Evolutionary conservation across 2,888 invertebrate species (phyloP), one percentile per base, ranked within the genome.

Genomic region (Polyommatus icarus): DNA sequence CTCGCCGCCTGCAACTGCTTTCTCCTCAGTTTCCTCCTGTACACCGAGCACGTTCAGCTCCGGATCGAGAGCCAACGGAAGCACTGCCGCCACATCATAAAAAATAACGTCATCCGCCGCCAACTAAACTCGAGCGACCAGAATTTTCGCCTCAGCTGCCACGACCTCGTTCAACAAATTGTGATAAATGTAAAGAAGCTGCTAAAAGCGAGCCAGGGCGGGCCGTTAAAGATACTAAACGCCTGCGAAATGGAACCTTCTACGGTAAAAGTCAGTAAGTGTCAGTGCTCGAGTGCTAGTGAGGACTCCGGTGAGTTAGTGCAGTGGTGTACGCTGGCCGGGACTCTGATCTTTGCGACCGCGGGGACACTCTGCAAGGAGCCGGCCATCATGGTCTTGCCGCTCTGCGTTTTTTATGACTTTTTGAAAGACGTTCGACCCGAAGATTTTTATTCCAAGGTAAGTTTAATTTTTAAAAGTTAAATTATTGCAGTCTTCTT

Each of bases 361-460:
- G 96, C 97, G 73, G 98, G 98, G 81, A 97, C 99, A 93, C 95
- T 99, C 83, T 98, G 98, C 94, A 99, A 99, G 94, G 99, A 99
- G 93, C 98, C 98, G 77, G 99, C 99, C 77, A 96, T 99, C 86
- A 98, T 98, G 82, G 98, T 98, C 80, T 94, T 99, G 85, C 96
- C 97, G 78, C 96, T 99, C 81, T 99, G 99, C 93, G 97, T 97
- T 84, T 94, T 97, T 81, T 99, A 98, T 94, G 99, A 99, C 92
- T 94, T 98, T 86, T 92, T 96, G 83, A 95, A 94, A 84, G 95
- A 95, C 83, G 88, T 88, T 83, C 93, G 92, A 79, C 91, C 91
- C 81, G 92, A 91, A 85, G 91, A 92, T 87, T 87, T 88, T 80
- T 90, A 91, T 84, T 91, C 95, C 85, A 96, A 95, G 95, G 95